These are phyloP conservation scores for Spialia ferax DNA, from an alignment of 2,888 invertebrate genomes.

Conservation along the genomic window DNA sequence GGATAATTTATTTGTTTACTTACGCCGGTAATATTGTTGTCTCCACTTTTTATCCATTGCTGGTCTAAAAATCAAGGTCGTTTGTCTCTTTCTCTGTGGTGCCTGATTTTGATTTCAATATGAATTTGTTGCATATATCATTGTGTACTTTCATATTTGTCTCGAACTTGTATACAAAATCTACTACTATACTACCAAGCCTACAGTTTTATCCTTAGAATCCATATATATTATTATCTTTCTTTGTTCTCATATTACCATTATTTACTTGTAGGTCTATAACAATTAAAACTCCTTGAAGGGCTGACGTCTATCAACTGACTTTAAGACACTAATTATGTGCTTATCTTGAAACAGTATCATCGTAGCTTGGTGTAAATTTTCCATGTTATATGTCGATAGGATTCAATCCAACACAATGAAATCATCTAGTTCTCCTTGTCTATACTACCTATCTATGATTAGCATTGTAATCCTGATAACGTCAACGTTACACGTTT, in stretches of 20 bases:
- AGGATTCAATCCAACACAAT: conserved; percentile 8
- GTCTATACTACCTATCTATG: conserved; percentile 7
- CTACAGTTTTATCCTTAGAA: too few species aligned
- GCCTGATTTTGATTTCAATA: neutral
- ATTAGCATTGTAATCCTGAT: conserved; percentile 20
- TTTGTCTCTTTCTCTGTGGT: neutral
- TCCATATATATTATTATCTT: too few species aligned
- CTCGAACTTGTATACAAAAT: too few species aligned
- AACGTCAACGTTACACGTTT: conserved; percentile 13
- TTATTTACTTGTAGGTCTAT: too few species aligned
- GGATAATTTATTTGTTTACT: conserved; percentile 23
- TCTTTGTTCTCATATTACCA: too few species aligned
- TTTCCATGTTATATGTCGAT: conserved; percentile 3
- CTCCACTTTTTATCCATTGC: conserved; percentile 1
- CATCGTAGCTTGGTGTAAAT: neutral
- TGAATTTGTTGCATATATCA: too few species aligned
- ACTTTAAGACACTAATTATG: neutral
- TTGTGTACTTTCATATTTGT: too few species aligned
- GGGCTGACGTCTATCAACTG: neutral
- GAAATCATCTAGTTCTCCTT: conserved; percentile 10
- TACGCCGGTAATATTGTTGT: neutral
- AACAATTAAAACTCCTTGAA: neutral
- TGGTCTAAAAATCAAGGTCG: conserved; percentile 13
- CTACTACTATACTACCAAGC: too few species aligned
- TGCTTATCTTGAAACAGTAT: neutral